Evolutionary conservation across 2,888 invertebrate species (phyloP), one percentile per base, ranked within the genome.

Genomic region (Scelioninae gen. 1): DNA sequence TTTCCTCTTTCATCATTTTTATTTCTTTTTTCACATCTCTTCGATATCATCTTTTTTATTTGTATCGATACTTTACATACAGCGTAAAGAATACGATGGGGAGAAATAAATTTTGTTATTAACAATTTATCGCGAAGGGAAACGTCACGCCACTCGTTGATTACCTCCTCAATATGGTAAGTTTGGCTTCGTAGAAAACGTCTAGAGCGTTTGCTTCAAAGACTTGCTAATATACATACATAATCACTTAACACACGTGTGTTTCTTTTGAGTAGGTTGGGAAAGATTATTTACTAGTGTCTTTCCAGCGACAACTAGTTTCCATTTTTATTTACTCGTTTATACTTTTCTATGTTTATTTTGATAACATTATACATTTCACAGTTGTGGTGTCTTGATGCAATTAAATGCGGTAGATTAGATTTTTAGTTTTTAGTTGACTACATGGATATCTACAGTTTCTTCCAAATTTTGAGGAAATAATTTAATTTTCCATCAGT

Each of bases 151-250:
- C 69, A 82, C 77, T 85, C 78, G 71, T 55, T 58, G 29, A 76
- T 55, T 78, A 83, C 76, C 76, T 75, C 80, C 79, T 84, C 88
- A 86, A 84, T 84, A 87, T 88, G 91, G 91, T 91, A 91, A 91
- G 91, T 91, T 87, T 88, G 86, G 91, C 91, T 91, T 92, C 86
- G 89, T 91, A 92, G 91, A 90, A 85, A 86, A 88, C 86, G 87
- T 86, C 86, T 91, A 91, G 91, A 89, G 89, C 88, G 88, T 89
- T 89, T 85, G 87, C 85, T 87, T 87, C 82, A 82, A 86, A 82
- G 87, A 85, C 86, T 85, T 81, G 85, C 87, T 88, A 83, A 85
- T 85, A 79, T 84, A 82, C 76, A 79, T 80, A 79, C 75, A 84
- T 80, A 65, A 65, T 79, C 69, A 85, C 75, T 71, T 83, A 66